A percentile compares a stretch with the other conserved stretches of the same genome.
phyloP scores from a whole-genome alignment of 2,113 vertebrate species.

The Copsychus sechellarum region DNA sequence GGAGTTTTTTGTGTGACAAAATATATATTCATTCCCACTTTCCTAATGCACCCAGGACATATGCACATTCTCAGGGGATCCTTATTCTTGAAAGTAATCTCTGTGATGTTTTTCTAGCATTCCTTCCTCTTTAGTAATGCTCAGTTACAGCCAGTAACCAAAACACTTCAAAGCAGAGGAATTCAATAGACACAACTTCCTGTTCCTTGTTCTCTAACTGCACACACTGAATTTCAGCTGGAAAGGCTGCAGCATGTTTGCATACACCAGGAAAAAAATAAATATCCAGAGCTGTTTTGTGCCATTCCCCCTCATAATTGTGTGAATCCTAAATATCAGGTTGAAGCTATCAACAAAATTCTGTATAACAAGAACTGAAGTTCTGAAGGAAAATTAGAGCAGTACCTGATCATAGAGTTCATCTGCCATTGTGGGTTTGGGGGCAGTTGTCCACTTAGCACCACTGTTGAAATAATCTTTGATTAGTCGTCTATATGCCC shows the following conservation, averaged over 20 bases:
- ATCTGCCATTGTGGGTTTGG: slow-evolving; percentile 95
- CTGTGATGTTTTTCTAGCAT: background rate
- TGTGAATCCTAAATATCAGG: background rate
- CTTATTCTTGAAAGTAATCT: background rate
- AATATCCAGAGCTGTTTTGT: background rate
- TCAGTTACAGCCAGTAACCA: background rate
- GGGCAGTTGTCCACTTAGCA: slow-evolving; percentile 97
- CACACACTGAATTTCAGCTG: background rate
- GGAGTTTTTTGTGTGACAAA: background rate
- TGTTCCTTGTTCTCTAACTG: background rate
- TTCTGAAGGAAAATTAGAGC: background rate
- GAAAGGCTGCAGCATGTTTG: background rate
- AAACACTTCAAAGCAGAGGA: background rate
- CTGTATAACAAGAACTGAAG: background rate
- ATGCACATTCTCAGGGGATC: background rate
- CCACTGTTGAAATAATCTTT: slow-evolving; percentile 95
- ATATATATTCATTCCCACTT: background rate
- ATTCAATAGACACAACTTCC: background rate
- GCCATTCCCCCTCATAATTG: rapidly evolving
- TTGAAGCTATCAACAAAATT: background rate
- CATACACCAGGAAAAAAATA: background rate
- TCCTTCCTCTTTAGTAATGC: slow-evolving; percentile 11
- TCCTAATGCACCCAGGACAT: background rate
- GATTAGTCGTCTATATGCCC: slow-evolving; percentile 92
- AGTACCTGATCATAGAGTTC: slow-evolving; percentile 93